Percentiles rank a stretch among this genome's conserved stretches.
Evolutionary conservation across 2,113 vertebrate genomes (phyloP).

Genomic region (Cisticola juncidis): DNA sequence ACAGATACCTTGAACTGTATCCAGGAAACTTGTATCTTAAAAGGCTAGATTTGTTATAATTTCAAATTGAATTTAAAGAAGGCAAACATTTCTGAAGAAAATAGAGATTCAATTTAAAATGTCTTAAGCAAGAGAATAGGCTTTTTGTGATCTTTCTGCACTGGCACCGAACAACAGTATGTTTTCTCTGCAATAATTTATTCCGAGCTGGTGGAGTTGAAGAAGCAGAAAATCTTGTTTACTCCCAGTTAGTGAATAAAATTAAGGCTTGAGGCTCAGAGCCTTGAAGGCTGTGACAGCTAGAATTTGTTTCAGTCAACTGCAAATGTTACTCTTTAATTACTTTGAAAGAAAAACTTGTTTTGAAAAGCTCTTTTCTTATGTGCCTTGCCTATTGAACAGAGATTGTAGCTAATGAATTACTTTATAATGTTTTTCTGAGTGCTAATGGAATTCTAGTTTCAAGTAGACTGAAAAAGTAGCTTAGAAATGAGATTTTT

Average conservation of each 20-base stretch:
- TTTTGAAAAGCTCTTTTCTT: not conserved
- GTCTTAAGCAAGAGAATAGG: not conserved
- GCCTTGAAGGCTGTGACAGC: not conserved
- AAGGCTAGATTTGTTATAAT: not conserved
- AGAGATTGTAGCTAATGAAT: not conserved
- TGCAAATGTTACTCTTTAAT: not conserved
- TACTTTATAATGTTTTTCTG: not conserved
- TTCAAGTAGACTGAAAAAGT: not conserved
- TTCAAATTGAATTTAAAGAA: not conserved
- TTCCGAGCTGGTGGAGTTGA: not conserved
- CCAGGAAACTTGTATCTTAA: not conserved
- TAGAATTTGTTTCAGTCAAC: not conserved
- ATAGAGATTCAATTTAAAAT: not conserved
- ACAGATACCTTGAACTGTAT: not conserved
- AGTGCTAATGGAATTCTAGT: not conserved
- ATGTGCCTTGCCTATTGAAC: not conserved
- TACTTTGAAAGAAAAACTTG: not conserved
- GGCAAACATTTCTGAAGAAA: not conserved
- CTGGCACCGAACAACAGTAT: not conserved
- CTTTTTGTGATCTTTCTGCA: not conserved
- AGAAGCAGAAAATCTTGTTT: conserved; percentile 1
- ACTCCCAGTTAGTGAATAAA: not conserved
- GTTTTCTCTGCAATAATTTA: not conserved
- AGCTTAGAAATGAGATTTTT: not conserved
- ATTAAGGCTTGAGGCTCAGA: not conserved